Evolutionary conservation across 1,140 invertebrate species (phyloP).

Genomic region (Listronotus bonariensis): DNA sequence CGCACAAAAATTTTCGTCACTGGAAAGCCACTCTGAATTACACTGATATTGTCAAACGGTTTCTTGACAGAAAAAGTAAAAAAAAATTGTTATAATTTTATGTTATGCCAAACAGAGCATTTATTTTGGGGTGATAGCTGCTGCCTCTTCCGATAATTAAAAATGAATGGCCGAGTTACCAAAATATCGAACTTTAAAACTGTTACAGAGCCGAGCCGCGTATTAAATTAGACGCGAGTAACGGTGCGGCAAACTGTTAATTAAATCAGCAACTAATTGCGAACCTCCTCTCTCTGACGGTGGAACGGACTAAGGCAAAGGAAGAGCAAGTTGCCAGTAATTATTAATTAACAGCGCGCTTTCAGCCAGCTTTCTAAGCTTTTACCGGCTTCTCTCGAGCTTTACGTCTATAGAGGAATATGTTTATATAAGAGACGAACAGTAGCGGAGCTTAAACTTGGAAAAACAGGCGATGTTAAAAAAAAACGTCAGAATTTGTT

Average conservation of each 20-base stretch:
- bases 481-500: too few relatives aligned
- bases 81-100: too few relatives aligned
- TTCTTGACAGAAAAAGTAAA: too few relatives aligned
- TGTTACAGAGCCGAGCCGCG: slow-evolving; percentile 1
- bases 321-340: slow-evolving; percentile 59
- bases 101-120: too few relatives aligned
- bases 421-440: slow-evolving; percentile 46
- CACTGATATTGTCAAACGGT: too few relatives aligned
- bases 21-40: too few relatives aligned
- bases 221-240: slow-evolving; percentile 51
- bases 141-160: too few relatives aligned
- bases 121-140: too few relatives aligned
- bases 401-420: slow-evolving; percentile 51
- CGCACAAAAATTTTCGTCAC: too few relatives aligned
- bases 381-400: slow-evolving; percentile 57
- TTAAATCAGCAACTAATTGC: slow-evolving; percentile 53
- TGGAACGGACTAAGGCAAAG: slow-evolving; percentile 53
- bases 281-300: slow-evolving; percentile 44
- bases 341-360: slow-evolving; percentile 61
- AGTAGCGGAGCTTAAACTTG: slow-evolving; percentile 6
- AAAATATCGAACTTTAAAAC: neutral
- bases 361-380: slow-evolving; percentile 60
- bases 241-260: slow-evolving; percentile 53
- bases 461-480: too few relatives aligned
- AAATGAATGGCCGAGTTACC: slow-evolving; percentile 1